Evolutionary conservation across 2,797 vertebrate species (phyloP).

Genomic region (Chrosomus eos): DNA sequence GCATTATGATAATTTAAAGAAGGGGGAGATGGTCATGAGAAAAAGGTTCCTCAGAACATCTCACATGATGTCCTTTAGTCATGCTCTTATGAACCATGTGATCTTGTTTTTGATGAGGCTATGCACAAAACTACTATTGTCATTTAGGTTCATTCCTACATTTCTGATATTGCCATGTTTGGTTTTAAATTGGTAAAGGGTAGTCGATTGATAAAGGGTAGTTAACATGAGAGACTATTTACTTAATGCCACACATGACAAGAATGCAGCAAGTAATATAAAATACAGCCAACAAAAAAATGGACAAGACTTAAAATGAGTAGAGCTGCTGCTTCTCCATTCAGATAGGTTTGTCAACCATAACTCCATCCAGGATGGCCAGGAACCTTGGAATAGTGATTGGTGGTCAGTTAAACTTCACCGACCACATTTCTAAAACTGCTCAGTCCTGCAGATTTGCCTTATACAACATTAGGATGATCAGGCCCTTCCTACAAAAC

Average conservation of each 20-base stretch:
- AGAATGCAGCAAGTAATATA: neutral
- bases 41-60: slow-evolving; percentile 2
- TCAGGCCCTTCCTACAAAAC: too few relatives aligned
- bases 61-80: slow-evolving; percentile 49
- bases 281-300: neutral
- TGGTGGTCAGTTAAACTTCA: too few relatives aligned
- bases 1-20: slow-evolving; percentile 72
- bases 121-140: slow-evolving; percentile 18
- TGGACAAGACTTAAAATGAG: neutral
- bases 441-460: too few relatives aligned
- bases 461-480: too few relatives aligned
- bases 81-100: slow-evolving; percentile 33
- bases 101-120: slow-evolving; percentile 12
- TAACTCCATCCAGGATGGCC: too few relatives aligned
- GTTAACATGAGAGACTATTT: neutral
- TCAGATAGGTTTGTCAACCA: too few relatives aligned
- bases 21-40: slow-evolving; percentile 66
- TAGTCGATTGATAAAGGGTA: neutral
- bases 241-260: neutral
- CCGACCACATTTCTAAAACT: too few relatives aligned
- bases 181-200: neutral
- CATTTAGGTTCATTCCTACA: slow-evolving; percentile 20
- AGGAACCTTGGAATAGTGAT: too few relatives aligned
- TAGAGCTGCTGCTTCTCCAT: too few relatives aligned
- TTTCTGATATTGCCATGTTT: neutral